Evolutionary conservation across 37 sponge, comb jelly and placozoan genomes (phyloP), one percentile per base, ranked within the genome.

Genomic region (Oopsacas minuta): DNA sequence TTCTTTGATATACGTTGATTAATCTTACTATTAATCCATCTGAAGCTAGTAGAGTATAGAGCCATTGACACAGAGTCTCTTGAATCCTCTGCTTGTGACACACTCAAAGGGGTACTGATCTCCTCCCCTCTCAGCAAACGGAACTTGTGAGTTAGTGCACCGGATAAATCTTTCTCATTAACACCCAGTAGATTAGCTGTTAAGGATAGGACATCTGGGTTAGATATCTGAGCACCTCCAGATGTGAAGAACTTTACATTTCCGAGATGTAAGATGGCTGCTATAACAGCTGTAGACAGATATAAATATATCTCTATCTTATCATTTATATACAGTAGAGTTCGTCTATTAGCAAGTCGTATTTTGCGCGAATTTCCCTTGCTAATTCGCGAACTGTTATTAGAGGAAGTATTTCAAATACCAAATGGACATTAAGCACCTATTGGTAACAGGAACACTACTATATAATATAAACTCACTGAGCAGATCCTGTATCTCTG

Each of bases 1-100:
- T 23, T 39, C 75, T 61, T 61, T 7, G 75, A 25, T 5, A 94
- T 90, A 0, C 92, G 83, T 0, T 39, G 87, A 81, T 94, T 94
- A 86, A 92, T 92, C 81, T 82, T 87, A 52, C 90, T 91, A 69
- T 92, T 86, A 37, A 97, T 88, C 94, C 95, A 97, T 34, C 85
- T 87, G 81, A 97, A 95, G 39, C 82, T 36, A 69, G 86, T 88
- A 23, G 92, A 90, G 81, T 97, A 97, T 23, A 97, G 83, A 22
- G 94, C 86, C 99, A 97, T 97, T 28, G 95, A 83, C 1, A 94
- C 85, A 35, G 93, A 93, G 83, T 97, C 99, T 22, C 99, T 39
- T 36, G 95, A 93, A 81, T 91, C 95, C 17, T 23, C 49, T 39
- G 99, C 99, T 89, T 97, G 86, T 0, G 53, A 82, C 25, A 90